Conservation (phyloP, 2,888 invertebrate species). For the Aspidiotus rigidus region DNA sequence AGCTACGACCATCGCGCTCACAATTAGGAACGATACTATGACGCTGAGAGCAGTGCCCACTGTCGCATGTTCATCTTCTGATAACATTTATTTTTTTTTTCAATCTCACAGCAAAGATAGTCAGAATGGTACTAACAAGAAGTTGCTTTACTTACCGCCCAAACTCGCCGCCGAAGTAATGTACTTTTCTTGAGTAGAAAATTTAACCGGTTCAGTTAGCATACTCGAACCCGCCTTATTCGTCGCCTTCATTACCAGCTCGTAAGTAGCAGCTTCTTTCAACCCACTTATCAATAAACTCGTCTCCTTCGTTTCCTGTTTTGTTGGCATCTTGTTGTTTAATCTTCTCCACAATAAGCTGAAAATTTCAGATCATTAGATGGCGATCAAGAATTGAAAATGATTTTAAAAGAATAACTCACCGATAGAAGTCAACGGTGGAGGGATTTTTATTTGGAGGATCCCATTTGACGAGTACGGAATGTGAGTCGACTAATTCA, state of each 20-base stretch:
- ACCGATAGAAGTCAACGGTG: slow-evolving; percentile 66
- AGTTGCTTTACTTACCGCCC: slow-evolving; percentile 39
- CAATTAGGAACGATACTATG: slow-evolving; percentile 53
- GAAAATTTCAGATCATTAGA: slow-evolving; percentile 23
- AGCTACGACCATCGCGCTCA: slow-evolving; percentile 53
- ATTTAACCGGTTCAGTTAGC: slow-evolving; percentile 61
- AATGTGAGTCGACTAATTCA: slow-evolving; percentile 50
- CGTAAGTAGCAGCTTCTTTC: slow-evolving; percentile 63
- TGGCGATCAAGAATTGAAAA: background rate
- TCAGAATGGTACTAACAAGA: background rate
- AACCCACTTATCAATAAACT: slow-evolving; percentile 61
- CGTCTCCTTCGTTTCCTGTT: slow-evolving; percentile 63
- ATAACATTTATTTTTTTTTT: slow-evolving; percentile 9
- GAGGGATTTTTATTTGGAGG: slow-evolving; percentile 71
- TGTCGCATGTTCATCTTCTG: slow-evolving; percentile 47
- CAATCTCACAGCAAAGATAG: too few relatives aligned
- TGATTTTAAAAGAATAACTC: background rate
- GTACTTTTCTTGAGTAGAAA: slow-evolving; percentile 65
- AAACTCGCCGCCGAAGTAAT: slow-evolving; percentile 55
- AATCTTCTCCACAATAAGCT: slow-evolving; percentile 68
- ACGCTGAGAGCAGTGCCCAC: slow-evolving; percentile 57
- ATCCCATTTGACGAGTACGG: slow-evolving; percentile 63
- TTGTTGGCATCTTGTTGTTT: slow-evolving; percentile 53
- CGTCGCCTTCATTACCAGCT: slow-evolving; percentile 72
- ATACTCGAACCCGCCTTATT: slow-evolving; percentile 69